Base-by-base conservation (phyloP, 2,888 invertebrate genomes). In the Quadroppia sp. region DNA sequence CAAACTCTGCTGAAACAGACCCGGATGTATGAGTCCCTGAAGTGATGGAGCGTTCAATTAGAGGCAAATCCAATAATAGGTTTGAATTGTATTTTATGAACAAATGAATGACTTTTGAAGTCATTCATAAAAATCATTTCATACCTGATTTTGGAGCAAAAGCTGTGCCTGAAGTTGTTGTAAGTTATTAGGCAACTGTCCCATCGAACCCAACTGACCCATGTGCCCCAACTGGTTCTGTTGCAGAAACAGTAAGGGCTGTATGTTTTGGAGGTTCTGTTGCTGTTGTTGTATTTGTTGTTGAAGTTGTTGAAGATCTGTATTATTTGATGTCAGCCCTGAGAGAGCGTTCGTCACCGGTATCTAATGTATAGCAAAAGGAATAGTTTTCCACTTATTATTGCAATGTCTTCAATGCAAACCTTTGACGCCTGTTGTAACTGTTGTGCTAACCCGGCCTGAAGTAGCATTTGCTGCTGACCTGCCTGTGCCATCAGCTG, bases 61-160 rank as follows among this genome's bases (percentile, higher is more conserved):
- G n/a, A n/a, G n/a, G n/a, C n/a, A n/a, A n/a, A n/a, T n/a, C n/a
- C n/a, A n/a, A n/a, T n/a, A n/a, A n/a, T n/a, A n/a, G n/a, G n/a
- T 7, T 45, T 45, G 3, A 45, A 17, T n/a, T n/a, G 13, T 17
- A 45, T 2, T 45, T 45, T 2, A 13, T n/a, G 13, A 45, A 45
- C 13, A 45, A 7, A 45, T 45, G 13, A 2, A 3, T n/a, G 13
- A 11, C 2, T 17, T 17, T 45, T 45, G 40, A 13, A 13, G 40
- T 9, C 6, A 40, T 9, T 6, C 13, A 9, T 40, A 13, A 40
- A 40, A 40, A 13, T 9, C 40, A 53, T 20, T 3, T 17, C 81
- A 80, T 81, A 89, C 89, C 86, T 88, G 90, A 82, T 90, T 90
- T 81, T 90, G 90, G 73, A 90, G 83, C 82, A 90, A 87, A 81